Percentiles rank a stretch among this genome's conserved stretches.
Evolutionary conservation across 1,140 invertebrate species (phyloP).

Genomic region (Anastrepha obliqua): DNA sequence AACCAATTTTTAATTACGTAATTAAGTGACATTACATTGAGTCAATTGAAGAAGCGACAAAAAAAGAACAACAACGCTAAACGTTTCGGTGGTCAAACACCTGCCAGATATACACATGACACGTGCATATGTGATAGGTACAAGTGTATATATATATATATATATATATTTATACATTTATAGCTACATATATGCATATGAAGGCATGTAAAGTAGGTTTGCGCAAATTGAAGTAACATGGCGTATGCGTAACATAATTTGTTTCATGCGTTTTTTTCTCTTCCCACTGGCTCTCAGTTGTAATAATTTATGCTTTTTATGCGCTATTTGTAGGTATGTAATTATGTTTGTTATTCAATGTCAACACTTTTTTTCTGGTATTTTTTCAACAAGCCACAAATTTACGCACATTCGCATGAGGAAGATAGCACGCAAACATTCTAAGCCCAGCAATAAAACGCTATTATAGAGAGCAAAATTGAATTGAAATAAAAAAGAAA

Average conservation of each 20-base stretch:
- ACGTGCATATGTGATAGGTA: neutral
- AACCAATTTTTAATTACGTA: slow-evolving; percentile 27
- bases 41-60: neutral
- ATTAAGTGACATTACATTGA: slow-evolving; percentile 36
- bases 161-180: neutral
- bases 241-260: slow-evolving; percentile 20
- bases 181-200: neutral
- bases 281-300: neutral
- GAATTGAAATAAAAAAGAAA: neutral
- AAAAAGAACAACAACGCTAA: neutral
- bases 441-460: neutral
- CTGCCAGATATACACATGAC: neutral
- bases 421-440: neutral
- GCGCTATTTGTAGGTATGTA: too few species aligned
- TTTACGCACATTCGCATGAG: neutral
- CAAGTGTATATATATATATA: neutral
- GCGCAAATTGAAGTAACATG: neutral
- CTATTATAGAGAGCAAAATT: neutral
- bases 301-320: too few species aligned
- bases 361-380: neutral
- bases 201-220: neutral
- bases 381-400: neutral
- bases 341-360: neutral
- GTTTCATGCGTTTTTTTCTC: neutral
- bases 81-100: neutral